Percentiles rank a stretch among this genome's conserved stretches.
Conservation (phyloP, 2,113 vertebrate genomes). For the Coptodon bakossiorum region DNA sequence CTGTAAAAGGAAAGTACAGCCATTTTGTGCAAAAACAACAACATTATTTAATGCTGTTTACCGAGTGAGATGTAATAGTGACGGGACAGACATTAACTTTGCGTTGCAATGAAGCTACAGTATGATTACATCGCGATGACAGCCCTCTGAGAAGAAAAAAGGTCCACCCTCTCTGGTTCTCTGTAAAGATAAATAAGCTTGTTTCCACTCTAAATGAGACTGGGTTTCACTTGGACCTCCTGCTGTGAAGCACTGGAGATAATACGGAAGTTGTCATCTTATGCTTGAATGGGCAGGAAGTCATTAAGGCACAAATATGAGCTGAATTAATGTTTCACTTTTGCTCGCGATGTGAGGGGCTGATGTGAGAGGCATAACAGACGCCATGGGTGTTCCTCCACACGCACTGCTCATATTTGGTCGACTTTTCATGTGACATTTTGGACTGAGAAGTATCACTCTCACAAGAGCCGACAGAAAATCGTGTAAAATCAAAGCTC, state of each 20-base stretch:
- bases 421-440: neutral
- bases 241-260: slow-evolving; percentile 1
- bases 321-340: slow-evolving; percentile 34
- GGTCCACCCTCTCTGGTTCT: slow-evolving; percentile 43
- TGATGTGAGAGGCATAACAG: neutral
- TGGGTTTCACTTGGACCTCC: neutral
- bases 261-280: slow-evolving; percentile 2
- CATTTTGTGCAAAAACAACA: slow-evolving; percentile 13
- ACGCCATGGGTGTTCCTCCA: neutral
- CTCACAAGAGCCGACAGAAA: neutral
- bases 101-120: neutral
- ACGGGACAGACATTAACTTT: slow-evolving; percentile 10
- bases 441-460: neutral
- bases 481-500: neutral
- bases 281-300: neutral
- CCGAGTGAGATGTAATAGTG: neutral
- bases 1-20: neutral
- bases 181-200: slow-evolving; percentile 16
- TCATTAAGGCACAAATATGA: slow-evolving; percentile 37
- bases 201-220: neutral
- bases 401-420: neutral
- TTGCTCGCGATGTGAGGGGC: neutral
- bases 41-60: slow-evolving; percentile 2
- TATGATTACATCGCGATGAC: slow-evolving; percentile 20
- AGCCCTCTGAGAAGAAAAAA: slow-evolving; percentile 7